These are phyloP conservation scores for Mesopsocus fuscifrons DNA, from an alignment of 2,888 invertebrate genomes.

Conservation along the genomic window DNA sequence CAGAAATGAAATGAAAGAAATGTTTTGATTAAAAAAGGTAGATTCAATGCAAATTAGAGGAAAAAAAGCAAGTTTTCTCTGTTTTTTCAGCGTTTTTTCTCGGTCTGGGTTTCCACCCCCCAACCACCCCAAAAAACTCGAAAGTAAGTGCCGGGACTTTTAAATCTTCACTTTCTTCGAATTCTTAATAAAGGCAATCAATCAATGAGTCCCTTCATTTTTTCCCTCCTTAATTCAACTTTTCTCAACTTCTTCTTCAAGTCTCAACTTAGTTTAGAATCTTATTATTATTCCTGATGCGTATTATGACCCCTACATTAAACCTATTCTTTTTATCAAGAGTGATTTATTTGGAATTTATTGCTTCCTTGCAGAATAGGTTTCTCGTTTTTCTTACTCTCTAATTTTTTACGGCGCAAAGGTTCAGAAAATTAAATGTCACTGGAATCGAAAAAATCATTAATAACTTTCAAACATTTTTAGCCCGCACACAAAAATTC, in stretches of 20 bases:
- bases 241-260: slow-evolving; percentile 2
- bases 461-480: too few relatives aligned
- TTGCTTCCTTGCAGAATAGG: slow-evolving; percentile 8
- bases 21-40: slow-evolving; percentile 9
- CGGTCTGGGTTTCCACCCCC: too few relatives aligned
- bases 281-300: slow-evolving; percentile 11
- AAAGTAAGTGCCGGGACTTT: slow-evolving; percentile 9
- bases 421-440: slow-evolving; percentile 4
- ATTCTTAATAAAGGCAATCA: slow-evolving; percentile 10
- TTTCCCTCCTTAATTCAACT: neutral
- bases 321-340: slow-evolving; percentile 9
- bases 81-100: too few relatives aligned
- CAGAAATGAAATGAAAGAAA: slow-evolving; percentile 2
- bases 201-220: slow-evolving; percentile 10
- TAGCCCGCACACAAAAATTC: too few relatives aligned
- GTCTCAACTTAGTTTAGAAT: slow-evolving; percentile 4
- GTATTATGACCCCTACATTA: slow-evolving; percentile 10
- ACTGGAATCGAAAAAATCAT: slow-evolving; percentile 2
- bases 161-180: slow-evolving; percentile 5
- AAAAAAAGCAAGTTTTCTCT: slow-evolving; percentile 4
- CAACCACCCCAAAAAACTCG: neutral
- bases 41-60: neutral
- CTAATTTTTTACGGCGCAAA: slow-evolving; percentile 1
- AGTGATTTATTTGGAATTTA: slow-evolving; percentile 9
- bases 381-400: neutral